Evolutionary conservation across 2,888 invertebrate species (phyloP).

Genomic region (Cheiracanthium punctorium): DNA sequence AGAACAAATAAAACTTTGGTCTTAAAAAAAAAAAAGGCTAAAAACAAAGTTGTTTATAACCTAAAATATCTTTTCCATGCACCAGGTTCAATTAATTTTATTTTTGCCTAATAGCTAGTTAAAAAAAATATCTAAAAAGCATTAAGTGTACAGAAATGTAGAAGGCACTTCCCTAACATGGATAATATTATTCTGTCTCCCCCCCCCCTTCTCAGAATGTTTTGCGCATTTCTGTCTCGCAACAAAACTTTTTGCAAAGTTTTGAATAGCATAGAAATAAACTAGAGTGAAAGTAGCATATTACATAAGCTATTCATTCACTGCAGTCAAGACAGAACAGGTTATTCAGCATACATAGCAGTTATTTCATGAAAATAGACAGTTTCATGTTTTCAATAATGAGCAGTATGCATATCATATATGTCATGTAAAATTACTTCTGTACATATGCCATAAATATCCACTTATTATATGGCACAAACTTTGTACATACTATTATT

Average conservation of each 20-base stretch:
- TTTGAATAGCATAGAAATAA: conserved; percentile 37
- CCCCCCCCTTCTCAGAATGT: conserved; percentile 12
- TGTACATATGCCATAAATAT: conserved; percentile 12
- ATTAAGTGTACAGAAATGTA: conserved; percentile 44
- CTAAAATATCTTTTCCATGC: background rate
- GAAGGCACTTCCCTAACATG: conserved; percentile 60
- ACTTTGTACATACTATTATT: conserved; percentile 37
- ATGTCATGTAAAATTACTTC: conserved; percentile 27
- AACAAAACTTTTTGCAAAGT: background rate
- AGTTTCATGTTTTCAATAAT: conserved; percentile 38
- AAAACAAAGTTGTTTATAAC: background rate
- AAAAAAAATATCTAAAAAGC: conserved; percentile 31
- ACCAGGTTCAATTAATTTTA: background rate
- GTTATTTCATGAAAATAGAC: conserved; percentile 40
- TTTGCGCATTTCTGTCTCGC: conserved; percentile 12
- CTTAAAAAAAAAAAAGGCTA: background rate
- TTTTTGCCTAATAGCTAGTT: background rate
- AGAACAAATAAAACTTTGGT: too few species aligned
- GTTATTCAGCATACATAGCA: conserved; percentile 36
- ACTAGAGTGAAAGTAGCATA: conserved; percentile 35
- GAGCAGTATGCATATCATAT: conserved; percentile 24
- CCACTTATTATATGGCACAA: conserved; percentile 45
- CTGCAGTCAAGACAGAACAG: conserved; percentile 35
- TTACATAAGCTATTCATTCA: conserved; percentile 33
- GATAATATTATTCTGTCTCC: background rate